Evolutionary conservation across 2,888 invertebrate species (phyloP).

Genomic region (Diogma glabrata): DNA sequence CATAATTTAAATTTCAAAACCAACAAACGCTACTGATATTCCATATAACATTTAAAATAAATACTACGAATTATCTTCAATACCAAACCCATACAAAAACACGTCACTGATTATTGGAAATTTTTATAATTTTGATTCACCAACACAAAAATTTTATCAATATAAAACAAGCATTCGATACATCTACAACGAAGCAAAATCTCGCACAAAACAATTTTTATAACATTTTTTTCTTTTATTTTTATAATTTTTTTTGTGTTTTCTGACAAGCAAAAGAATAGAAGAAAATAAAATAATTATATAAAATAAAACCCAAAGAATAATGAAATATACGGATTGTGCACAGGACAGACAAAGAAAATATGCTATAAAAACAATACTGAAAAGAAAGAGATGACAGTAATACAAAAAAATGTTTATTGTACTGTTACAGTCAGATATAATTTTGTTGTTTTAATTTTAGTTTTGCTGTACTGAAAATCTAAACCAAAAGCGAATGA

Average conservation of each 20-base stretch:
- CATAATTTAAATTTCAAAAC: no score
- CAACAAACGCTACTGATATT: no score
- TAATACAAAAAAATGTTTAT: not conserved
- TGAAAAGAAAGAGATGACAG: not conserved
- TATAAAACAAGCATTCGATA: no score
- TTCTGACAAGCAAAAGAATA: constrained; percentile 9
- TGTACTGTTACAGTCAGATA: constrained; percentile 4
- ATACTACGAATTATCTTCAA: no score
- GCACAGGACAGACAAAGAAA: not conserved
- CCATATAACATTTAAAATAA: no score
- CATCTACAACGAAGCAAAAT: no score
- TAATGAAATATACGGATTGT: constrained; percentile 6
- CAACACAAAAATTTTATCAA: no score
- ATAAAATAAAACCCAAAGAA: constrained; percentile 3
- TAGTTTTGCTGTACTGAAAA: constrained; percentile 6
- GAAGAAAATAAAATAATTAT: constrained; percentile 1
- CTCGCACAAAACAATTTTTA: constrained; percentile 5
- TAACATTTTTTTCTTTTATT: constrained; percentile 1
- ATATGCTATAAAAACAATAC: not conserved
- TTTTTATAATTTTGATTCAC: no score
- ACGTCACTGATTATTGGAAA: no score
- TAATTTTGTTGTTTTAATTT: constrained; percentile 4
- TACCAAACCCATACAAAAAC: no score
- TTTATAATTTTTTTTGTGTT: constrained; percentile 5
- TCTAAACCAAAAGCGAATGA: constrained; percentile 14